Percentiles rank a stretch among this genome's conserved stretches.
Evolutionary conservation across 2,113 vertebrate genomes (phyloP).

Genomic region (Proteles cristata): DNA sequence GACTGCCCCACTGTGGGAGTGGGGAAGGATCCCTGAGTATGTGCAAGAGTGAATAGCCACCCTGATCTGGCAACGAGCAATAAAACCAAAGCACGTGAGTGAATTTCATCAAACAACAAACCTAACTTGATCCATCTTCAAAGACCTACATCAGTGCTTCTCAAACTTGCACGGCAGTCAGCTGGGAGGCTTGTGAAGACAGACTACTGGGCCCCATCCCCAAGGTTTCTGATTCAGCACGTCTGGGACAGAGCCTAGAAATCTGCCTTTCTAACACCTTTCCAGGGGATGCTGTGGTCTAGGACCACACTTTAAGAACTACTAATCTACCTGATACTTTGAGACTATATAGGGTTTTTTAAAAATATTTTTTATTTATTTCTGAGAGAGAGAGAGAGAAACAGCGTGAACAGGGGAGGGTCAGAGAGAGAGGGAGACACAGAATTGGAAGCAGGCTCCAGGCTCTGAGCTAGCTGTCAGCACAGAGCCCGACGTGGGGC

Average conservation of each 20-base stretch:
- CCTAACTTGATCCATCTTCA: not conserved
- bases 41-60: not conserved
- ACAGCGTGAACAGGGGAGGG: too few relatives aligned
- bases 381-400: too few relatives aligned
- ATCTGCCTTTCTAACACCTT: not conserved
- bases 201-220: not conserved
- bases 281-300: not conserved
- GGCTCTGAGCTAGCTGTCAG: too few relatives aligned
- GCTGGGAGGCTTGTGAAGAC: not conserved
- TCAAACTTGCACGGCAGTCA: not conserved
- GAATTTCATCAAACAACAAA: not conserved
- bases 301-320: not conserved
- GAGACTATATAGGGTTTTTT: not conserved
- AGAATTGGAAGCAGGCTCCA: too few relatives aligned
- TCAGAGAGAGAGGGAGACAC: too few relatives aligned
- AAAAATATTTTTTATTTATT: too few relatives aligned
- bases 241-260: not conserved
- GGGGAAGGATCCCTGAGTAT: not conserved
- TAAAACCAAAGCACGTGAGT: not conserved
- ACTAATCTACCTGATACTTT: not conserved
- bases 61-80: not conserved
- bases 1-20: too few relatives aligned
- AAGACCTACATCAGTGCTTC: not conserved
- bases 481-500: too few relatives aligned
- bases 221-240: not conserved